Conservation (phyloP, 2,888 invertebrate genomes). For the Polyommatus icarus region DNA sequence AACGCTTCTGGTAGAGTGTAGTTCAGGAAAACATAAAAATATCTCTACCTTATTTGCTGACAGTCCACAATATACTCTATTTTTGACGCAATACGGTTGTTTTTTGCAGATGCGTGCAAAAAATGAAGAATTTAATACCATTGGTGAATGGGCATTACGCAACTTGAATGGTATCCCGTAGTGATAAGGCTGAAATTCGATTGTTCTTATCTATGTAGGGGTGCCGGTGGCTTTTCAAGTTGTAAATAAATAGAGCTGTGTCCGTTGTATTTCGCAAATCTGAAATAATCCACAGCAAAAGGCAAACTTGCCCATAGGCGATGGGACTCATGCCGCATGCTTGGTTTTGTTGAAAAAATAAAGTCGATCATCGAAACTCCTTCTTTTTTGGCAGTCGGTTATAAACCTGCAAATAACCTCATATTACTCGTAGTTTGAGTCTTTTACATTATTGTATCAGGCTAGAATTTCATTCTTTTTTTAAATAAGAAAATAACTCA, state of each 20-base stretch:
- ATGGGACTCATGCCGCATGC: neutral
- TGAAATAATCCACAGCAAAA: slow-evolving; percentile 12
- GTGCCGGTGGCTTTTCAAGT: slow-evolving; percentile 57
- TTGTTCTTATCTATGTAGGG: slow-evolving; percentile 53
- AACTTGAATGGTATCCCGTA: slow-evolving; percentile 40
- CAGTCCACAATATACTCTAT: neutral
- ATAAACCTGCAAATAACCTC: too few species aligned
- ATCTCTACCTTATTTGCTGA: neutral
- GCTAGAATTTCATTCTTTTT: too few species aligned
- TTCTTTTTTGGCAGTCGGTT: too few species aligned
- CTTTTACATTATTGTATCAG: too few species aligned
- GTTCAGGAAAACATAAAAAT: slow-evolving; percentile 23
- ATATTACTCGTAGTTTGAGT: too few species aligned
- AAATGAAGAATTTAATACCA: slow-evolving; percentile 50
- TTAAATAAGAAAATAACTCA: too few species aligned
- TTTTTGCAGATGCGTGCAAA: slow-evolving; percentile 23
- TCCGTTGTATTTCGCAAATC: slow-evolving; percentile 50
- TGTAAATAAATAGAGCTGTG: slow-evolving; percentile 53
- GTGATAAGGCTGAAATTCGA: slow-evolving; percentile 46
- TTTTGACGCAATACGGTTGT: neutral
- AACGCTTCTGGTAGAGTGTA: neutral
- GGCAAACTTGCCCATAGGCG: neutral
- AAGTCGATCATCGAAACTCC: too few species aligned
- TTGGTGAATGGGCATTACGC: slow-evolving; percentile 36
- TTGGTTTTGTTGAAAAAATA: neutral